Base-by-base conservation (phyloP, 2,888 invertebrate genomes). In the Clanis bilineata region DNA sequence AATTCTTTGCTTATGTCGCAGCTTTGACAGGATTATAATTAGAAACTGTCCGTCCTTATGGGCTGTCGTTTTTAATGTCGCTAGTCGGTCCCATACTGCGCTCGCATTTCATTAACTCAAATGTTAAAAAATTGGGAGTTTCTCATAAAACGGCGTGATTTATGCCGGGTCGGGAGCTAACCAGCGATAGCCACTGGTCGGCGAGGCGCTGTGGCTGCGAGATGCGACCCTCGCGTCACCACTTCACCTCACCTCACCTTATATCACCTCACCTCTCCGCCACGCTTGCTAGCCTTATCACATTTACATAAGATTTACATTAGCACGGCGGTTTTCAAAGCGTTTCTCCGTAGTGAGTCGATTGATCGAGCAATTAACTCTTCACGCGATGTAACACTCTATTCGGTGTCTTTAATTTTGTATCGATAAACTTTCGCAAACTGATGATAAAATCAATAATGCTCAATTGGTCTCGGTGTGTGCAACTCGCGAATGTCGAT, bases 21-120 rank as follows among this genome's bases (percentile, higher is more conserved):
- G 85, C 85, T 90, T 88, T 92, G 91, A 91, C 92, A 92, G 92
- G 83, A 90, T 90, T 90, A 91, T 91, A 92, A 92, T 92, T 90
- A 90, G 89, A 91, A 90, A 87, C 87, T 87, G 89, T 89, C 88
- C 79, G 86, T 87, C 80, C 85, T 86, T 86, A 86, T 83, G 85
- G 88, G 86, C 84, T 88, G 86, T 88, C 89, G 86, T 89, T 90
- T 90, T 90, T 90, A 90, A 90, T 89, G 91, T 91, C 90, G 87
- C 90, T 90, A 86, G 88, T 75, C 79, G 87, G 86, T 90, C 90
- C 85, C 91, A 92, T 88, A 92, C 91, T 90, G 92, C 81, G 90
- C 86, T 86, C 90, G 91, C 88, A 88, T 90, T 91, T 92, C 91
- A 90, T 92, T 92, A 92, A 85, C 80, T 78, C 72, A 72, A 76